These are phyloP conservation scores for Polypedilum vanderplanki DNA, from an alignment of 1,140 invertebrate genomes.

Conservation along the genomic window DNA sequence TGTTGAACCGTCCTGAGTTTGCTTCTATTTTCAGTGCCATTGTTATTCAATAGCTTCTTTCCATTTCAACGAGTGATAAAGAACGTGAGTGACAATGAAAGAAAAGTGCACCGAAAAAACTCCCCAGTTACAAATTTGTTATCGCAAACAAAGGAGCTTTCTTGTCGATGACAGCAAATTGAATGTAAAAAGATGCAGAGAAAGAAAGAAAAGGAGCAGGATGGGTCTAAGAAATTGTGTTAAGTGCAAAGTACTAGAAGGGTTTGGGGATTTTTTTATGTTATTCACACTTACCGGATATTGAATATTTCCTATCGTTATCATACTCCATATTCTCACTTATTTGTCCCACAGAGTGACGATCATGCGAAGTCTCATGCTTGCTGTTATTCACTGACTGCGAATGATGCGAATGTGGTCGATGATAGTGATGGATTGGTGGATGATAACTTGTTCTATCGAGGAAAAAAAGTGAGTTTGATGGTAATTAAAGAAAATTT, in stretches of 20 bases:
- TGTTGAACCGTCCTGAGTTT: no score
- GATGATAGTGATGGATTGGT: background rate
- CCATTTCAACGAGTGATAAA: background rate
- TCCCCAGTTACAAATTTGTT: no score
- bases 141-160: no score
- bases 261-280: no score
- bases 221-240: background rate
- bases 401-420: constrained; percentile 21
- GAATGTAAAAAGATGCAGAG: background rate
- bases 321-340: constrained; percentile 1
- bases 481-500: background rate
- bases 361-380: background rate
- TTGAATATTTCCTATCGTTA: constrained; percentile 8
- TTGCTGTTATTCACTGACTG: background rate
- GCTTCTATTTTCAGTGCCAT: no score
- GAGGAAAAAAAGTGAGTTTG: background rate
- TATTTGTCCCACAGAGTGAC: background rate
- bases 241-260: background rate
- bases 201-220: background rate
- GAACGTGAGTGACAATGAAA: background rate
- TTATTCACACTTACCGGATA: background rate
- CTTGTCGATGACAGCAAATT: background rate
- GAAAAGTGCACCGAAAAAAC: background rate
- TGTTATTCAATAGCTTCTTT: no score
- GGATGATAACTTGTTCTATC: constrained; percentile 5